These are phyloP conservation scores for Tretioscincus oriximinensis DNA, from an alignment of 2,113 vertebrate species.

Conservation along the genomic window DNA sequence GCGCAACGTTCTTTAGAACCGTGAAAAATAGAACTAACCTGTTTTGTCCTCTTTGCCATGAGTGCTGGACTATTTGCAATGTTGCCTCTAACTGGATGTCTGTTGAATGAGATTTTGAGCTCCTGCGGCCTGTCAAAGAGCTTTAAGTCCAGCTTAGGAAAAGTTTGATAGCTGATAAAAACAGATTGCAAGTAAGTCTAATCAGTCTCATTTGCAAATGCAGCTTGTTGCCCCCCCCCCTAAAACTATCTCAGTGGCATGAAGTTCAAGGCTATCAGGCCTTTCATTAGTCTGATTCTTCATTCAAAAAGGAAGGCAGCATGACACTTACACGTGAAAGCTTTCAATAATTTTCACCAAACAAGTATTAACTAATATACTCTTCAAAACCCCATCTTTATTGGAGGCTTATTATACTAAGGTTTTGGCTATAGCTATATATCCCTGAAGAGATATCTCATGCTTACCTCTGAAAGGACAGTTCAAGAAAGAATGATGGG, in stretches of 20 bases:
- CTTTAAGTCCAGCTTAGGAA: conserved; percentile 84
- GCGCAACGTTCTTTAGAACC: neutral
- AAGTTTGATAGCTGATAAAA: conserved; percentile 85
- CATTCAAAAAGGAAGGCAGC: neutral
- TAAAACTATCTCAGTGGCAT: neutral
- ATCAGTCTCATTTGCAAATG: neutral
- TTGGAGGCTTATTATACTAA: no score
- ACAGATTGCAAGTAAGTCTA: neutral
- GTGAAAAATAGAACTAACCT: conserved; percentile 73
- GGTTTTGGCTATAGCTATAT: no score
- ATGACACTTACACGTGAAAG: no score
- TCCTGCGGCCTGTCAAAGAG: conserved; percentile 90
- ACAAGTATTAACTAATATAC: neutral
- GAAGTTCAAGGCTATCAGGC: no score
- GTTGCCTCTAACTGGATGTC: conserved; percentile 77
- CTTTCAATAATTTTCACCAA: neutral
- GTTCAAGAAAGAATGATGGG: no score
- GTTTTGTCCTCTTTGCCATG: conserved; percentile 95
- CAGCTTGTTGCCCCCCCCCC: neutral
- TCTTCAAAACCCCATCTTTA: neutral
- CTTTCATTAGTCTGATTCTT: no score
- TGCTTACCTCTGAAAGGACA: no score
- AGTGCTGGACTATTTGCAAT: conserved; percentile 91
- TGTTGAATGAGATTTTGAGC: conserved; percentile 80
- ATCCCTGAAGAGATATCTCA: no score